A percentile compares a stretch with the other conserved stretches of the same genome.
These are phyloP conservation scores for Listrodromus nycthemerus DNA, from an alignment of 2,888 invertebrate genomes.

Conservation along the genomic window DNA sequence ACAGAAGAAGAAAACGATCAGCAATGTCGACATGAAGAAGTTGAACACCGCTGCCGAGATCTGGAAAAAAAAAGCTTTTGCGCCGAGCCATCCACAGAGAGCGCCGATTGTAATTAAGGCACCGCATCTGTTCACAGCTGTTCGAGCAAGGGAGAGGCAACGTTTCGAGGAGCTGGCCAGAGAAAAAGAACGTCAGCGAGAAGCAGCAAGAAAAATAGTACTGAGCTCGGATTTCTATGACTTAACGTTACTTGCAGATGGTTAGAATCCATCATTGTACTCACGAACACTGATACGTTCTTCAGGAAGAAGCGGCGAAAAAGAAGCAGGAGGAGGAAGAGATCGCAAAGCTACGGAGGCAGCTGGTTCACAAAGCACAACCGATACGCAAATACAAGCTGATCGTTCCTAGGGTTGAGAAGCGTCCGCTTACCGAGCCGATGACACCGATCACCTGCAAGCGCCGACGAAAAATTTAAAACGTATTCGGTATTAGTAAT, in stretches of 20 bases:
- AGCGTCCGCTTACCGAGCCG: slow-evolving; percentile 72
- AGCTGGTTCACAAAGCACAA: slow-evolving; percentile 70
- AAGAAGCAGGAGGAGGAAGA: slow-evolving; percentile 68
- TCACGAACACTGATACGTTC: neutral
- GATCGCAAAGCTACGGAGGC: slow-evolving; percentile 64
- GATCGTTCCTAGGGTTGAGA: slow-evolving; percentile 58
- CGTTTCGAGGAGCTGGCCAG: slow-evolving; percentile 64
- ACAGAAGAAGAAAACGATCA: neutral
- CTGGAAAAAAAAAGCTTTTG: slow-evolving; percentile 69
- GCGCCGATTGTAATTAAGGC: slow-evolving; percentile 50
- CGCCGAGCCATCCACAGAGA: slow-evolving; percentile 56
- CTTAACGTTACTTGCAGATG: neutral
- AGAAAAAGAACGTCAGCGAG: slow-evolving; percentile 62
- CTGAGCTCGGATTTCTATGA: neutral
- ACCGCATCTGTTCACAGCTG: slow-evolving; percentile 68
- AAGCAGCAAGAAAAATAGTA: slow-evolving; percentile 65
- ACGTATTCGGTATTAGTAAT: neutral
- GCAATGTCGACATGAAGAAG: slow-evolving; percentile 14
- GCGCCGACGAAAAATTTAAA: slow-evolving; percentile 69
- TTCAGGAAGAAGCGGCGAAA: slow-evolving; percentile 63
- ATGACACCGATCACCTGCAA: slow-evolving; percentile 66
- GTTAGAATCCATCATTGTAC: neutral
- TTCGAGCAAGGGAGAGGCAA: slow-evolving; percentile 69
- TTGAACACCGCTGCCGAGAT: slow-evolving; percentile 44
- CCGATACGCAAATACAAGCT: slow-evolving; percentile 70